These are phyloP conservation scores for Cheilosia vernalis DNA, from an alignment of 2,888 invertebrate species.

Conservation along the genomic window DNA sequence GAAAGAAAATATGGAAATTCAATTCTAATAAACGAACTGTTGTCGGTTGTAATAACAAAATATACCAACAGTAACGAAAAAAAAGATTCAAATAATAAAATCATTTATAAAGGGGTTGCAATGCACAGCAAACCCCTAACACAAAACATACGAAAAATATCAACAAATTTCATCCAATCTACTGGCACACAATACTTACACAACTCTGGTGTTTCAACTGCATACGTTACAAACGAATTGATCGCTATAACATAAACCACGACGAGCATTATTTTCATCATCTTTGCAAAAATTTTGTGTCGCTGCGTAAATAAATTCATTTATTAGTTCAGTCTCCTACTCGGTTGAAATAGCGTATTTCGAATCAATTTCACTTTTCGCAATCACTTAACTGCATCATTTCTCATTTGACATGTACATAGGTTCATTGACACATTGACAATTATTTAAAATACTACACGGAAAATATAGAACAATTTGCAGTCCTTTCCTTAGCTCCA, in stretches of 20 bases:
- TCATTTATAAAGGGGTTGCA: conserved; percentile 46
- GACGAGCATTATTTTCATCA: conserved; percentile 48
- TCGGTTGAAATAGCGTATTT: background rate
- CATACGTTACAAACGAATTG: conserved; percentile 59
- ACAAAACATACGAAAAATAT: conserved; percentile 19
- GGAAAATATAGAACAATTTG: background rate
- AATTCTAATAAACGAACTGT: conserved; percentile 17
- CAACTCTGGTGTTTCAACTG: conserved; percentile 57
- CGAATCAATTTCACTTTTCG: background rate
- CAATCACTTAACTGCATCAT: background rate
- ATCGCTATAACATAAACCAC: conserved; percentile 46
- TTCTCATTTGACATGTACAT: too few species aligned
- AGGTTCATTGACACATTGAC: background rate
- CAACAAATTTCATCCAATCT: conserved; percentile 27
- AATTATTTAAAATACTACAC: background rate
- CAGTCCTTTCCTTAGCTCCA: background rate
- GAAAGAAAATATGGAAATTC: conserved; percentile 52
- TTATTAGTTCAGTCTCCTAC: conserved; percentile 1
- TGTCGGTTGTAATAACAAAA: conserved; percentile 3
- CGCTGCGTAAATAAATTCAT: conserved; percentile 25
- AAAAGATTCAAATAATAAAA: conserved; percentile 38
- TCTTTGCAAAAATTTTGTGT: conserved; percentile 40
- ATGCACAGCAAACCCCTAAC: conserved; percentile 16
- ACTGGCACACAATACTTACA: conserved; percentile 62
- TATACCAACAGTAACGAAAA: background rate